These are phyloP conservation scores for Montipora foliosa DNA, from an alignment of 64 coral and sea anemone species.

Conservation along the genomic window DNA sequence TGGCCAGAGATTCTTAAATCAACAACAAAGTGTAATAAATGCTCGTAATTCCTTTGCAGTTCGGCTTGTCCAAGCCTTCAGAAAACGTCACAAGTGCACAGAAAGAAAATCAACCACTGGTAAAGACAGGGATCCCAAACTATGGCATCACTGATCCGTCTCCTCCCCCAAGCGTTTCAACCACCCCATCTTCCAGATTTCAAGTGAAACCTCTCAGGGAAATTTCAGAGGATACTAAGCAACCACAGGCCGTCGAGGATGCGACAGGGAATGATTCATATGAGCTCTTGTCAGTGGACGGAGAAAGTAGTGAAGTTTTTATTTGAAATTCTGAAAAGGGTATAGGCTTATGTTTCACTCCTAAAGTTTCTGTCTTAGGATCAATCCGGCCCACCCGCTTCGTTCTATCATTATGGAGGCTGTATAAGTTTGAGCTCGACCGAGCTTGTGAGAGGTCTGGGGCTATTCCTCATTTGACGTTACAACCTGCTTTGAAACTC, in stretches of 20 bases:
- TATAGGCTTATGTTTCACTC: background rate
- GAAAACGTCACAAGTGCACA: background rate
- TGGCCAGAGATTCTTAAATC: no score
- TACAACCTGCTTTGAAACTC: no score
- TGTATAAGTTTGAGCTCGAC: no score
- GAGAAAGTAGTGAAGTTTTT: conserved; percentile 1
- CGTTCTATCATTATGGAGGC: no score
- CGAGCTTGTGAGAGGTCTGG: no score
- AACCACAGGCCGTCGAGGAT: background rate
- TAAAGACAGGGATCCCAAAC: background rate
- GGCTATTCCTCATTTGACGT: no score
- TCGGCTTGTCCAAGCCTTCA: background rate
- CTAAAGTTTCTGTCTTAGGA: no score
- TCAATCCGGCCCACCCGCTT: no score
- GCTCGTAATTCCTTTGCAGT: background rate
- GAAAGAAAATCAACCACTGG: conserved; percentile 23
- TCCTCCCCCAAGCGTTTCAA: background rate
- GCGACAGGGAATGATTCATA: background rate
- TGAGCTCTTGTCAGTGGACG: background rate
- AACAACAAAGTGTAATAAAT: no score
- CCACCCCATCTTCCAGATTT: conserved; percentile 6
- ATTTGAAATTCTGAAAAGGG: background rate
- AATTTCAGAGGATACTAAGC: background rate
- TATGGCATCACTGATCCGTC: conserved; percentile 26
- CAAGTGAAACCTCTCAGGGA: conserved; percentile 1